Conservation (phyloP, 2,888 invertebrate genomes). For the Coecobrya sp. region DNA sequence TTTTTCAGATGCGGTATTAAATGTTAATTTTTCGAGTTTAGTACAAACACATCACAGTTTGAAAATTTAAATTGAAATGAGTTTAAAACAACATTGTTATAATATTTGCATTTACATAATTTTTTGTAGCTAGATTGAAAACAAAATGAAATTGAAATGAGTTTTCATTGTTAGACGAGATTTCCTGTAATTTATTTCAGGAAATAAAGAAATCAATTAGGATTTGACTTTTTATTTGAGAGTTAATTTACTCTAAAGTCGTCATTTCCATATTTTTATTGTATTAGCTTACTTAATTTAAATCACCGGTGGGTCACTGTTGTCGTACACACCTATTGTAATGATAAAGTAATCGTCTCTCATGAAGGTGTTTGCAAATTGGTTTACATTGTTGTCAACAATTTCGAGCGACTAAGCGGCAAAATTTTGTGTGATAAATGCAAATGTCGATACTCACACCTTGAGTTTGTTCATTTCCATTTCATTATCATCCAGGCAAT, state of each 20-base stretch:
- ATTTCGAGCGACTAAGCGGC: constrained; percentile 8
- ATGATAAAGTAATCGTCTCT: constrained; percentile 8
- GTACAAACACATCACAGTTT: not conserved
- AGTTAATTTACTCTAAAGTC: constrained; percentile 13
- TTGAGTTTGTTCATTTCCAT: constrained; percentile 1
- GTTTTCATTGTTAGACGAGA: constrained; percentile 62
- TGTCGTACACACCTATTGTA: constrained; percentile 3
- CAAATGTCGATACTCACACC: constrained; percentile 48
- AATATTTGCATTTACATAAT: not conserved
- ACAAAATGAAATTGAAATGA: constrained; percentile 56
- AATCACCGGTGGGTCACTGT: constrained; percentile 19
- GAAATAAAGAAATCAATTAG: constrained; percentile 63
- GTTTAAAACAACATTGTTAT: no score
- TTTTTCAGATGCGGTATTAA: not conserved
- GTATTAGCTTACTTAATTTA: not conserved
- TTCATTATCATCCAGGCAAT: constrained; percentile 24
- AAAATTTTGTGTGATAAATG: constrained; percentile 11
- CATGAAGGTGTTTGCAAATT: constrained; percentile 50
- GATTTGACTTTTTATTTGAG: not conserved
- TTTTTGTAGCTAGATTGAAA: not conserved
- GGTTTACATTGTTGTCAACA: constrained; percentile 62
- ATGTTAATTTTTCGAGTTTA: constrained; percentile 8
- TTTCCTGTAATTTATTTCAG: constrained; percentile 72
- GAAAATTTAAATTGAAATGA: constrained; percentile 13
- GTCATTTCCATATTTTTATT: not conserved